A percentile compares a stretch with the other conserved stretches of the same genome.
phyloP scores from a whole-genome alignment of 1,140 invertebrate species.

The Drosophila paulistorum region DNA sequence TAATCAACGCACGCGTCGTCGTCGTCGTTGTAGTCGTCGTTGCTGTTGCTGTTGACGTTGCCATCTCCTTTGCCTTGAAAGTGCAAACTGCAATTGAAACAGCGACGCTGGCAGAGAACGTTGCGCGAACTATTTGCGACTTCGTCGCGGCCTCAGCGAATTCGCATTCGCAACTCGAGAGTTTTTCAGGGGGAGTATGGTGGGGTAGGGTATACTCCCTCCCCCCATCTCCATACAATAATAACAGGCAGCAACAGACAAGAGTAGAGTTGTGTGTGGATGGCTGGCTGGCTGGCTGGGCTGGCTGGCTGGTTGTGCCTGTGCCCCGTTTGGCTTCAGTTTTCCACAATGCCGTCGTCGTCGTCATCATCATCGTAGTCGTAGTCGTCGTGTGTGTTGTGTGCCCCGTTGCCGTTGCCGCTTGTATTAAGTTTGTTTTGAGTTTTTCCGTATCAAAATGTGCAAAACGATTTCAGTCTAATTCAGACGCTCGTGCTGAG shows the following conservation, averaged over 20 bases:
- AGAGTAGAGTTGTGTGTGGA: slow-evolving; percentile 13
- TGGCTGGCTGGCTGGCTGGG: neutral
- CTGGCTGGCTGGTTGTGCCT: slow-evolving; percentile 8
- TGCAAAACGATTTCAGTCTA: slow-evolving; percentile 83
- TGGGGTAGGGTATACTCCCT: neutral
- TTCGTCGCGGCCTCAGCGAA: slow-evolving; percentile 70
- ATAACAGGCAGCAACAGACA: slow-evolving; percentile 37
- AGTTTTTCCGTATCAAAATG: slow-evolving; percentile 83
- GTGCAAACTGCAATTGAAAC: slow-evolving; percentile 27
- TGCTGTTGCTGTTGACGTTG: slow-evolving; percentile 20
- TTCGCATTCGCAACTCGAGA: slow-evolving; percentile 66
- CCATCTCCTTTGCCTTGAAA: slow-evolving; percentile 33
- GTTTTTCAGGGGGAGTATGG: slow-evolving; percentile 7
- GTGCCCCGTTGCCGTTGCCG: slow-evolving; percentile 21
- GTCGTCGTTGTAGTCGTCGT: slow-evolving; percentile 6
- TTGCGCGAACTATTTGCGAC: slow-evolving; percentile 69
- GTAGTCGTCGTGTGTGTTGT: slow-evolving; percentile 54
- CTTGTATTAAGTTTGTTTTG: slow-evolving; percentile 75
- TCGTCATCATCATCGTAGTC: slow-evolving; percentile 42
- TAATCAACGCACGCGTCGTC: slow-evolving; percentile 30
- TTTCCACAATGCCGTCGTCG: slow-evolving; percentile 62
- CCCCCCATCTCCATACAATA: slow-evolving; percentile 4
- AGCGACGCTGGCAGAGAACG: slow-evolving; percentile 46
- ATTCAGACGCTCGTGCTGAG: slow-evolving; percentile 83
- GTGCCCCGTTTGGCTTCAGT: slow-evolving; percentile 39